phyloP scores from a whole-genome alignment of 2,888 invertebrate species.

The Drosophila monieri region DNA sequence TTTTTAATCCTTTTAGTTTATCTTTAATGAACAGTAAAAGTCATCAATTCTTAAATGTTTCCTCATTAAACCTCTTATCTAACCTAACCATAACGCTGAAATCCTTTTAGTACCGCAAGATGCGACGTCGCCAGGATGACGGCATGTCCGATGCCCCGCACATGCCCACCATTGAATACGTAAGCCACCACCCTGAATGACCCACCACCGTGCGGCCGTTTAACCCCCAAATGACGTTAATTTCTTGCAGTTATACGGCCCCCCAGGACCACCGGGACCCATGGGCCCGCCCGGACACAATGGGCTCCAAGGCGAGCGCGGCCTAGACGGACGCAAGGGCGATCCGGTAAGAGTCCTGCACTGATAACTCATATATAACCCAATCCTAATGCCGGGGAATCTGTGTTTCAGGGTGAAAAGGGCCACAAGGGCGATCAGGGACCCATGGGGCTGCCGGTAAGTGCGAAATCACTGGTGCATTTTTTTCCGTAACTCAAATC shows the following conservation, averaged over 20 bases:
- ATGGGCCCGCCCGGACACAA: slow-evolving; percentile 89
- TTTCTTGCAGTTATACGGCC: slow-evolving; percentile 85
- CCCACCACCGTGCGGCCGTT: not conserved
- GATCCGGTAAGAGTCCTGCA: slow-evolving; percentile 87
- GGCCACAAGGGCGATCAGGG: slow-evolving; percentile 86
- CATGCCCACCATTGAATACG: slow-evolving; percentile 84
- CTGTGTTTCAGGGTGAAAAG: slow-evolving; percentile 80
- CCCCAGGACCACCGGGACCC: slow-evolving; percentile 86
- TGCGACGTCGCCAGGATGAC: slow-evolving; percentile 84
- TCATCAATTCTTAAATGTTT: not conserved
- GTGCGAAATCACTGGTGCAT: slow-evolving; percentile 81
- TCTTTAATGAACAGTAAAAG: not conserved
- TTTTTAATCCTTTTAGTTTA: not conserved
- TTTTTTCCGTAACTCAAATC: slow-evolving; percentile 2
- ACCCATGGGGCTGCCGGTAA: slow-evolving; percentile 98
- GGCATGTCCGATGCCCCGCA: slow-evolving; percentile 84
- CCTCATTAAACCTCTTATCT: not conserved
- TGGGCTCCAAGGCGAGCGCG: slow-evolving; percentile 85
- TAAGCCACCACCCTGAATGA: slow-evolving; percentile 69
- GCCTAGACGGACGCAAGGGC: slow-evolving; percentile 91
- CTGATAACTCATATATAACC: not conserved
- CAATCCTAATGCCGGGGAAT: not conserved
- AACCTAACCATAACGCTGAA: slow-evolving; percentile 38
- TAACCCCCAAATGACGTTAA: not conserved
- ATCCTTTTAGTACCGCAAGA: slow-evolving; percentile 84